Conservation (phyloP, 2,797 vertebrate species). For the Ispidina lecontei region DNA sequence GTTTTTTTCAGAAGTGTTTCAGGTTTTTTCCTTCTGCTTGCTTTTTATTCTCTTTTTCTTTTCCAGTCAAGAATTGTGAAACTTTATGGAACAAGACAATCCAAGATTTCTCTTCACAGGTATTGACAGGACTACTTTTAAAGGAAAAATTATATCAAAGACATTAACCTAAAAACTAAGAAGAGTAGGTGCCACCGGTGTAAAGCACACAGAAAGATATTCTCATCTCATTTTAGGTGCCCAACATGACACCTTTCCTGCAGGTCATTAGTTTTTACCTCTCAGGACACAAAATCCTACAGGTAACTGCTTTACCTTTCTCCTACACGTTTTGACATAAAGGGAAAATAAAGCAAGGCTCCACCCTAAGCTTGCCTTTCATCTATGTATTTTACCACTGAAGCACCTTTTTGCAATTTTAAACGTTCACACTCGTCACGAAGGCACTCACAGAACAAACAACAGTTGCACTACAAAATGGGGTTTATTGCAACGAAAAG, state of each 20-base stretch:
- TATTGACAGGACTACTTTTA: neutral
- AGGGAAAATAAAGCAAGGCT: neutral
- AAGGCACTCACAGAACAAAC: too few relatives aligned
- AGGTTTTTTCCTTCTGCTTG: neutral
- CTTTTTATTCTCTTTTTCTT: neutral
- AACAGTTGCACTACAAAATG: too few relatives aligned
- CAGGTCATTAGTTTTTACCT: neutral
- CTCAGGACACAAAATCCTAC: neutral
- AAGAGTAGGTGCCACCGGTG: neutral
- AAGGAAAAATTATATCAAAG: neutral
- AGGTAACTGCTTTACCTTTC: neutral
- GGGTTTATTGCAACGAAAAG: too few relatives aligned
- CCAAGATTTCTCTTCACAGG: neutral
- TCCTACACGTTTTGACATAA: accelerated
- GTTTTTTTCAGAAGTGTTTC: neutral
- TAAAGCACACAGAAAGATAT: neutral
- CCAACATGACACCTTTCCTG: neutral
- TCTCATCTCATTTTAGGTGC: neutral
- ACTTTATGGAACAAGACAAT: neutral
- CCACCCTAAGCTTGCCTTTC: neutral
- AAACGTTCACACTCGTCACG: neutral
- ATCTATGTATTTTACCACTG: neutral
- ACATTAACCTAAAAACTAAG: neutral
- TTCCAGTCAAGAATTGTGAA: neutral
- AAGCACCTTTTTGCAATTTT: neutral